Evolutionary conservation across 2,113 vertebrate genomes (phyloP), one percentile per base, ranked within the genome.

Genomic region (Pachycephala philippinensis): DNA sequence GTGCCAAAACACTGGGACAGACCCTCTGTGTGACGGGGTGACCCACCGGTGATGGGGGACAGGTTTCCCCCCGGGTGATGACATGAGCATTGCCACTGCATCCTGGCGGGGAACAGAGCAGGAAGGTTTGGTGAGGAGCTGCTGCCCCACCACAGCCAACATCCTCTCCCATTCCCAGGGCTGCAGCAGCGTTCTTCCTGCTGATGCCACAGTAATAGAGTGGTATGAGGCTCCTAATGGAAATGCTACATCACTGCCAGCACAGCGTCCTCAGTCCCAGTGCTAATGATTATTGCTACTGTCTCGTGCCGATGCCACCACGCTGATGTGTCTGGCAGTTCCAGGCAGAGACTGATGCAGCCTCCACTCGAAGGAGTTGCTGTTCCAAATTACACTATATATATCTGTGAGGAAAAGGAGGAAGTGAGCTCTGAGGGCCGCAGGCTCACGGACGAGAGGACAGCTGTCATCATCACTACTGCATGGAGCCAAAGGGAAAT

Each of bases 161-260:
- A 6, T 42, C 35, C 17, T 79, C 49, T 64, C 68, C 63, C 23
- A 7, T 71, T 83, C 31, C 79, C 50, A 40, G 3, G 8, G 66
- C 76, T 77, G 40, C 13, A 5, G n/a, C 16, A 3, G 65, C 2
- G 0, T n/a, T 22, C 53, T 42, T 84, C 26, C 65, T 53, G 78
- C 77, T 94, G 42, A 72, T 59, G 78, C 91, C 2, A 1, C 39
- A 31, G 74, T 84, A 96, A 94, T 76, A 53, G 84, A 91, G 66
- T 12, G 1, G 78, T 31, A 16, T 72, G 74, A 61, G 87, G 74
- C 33, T 94, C 71, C 91, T 91, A 94, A 95, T 95, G 91, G 96
- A 87, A 95, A 87, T 71, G 61, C 89, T 85, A 89, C 77, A 84
- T 92, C 93, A 87, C 89, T 90, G 94, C 93, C 87, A 94, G 78